Evolutionary conservation across 2,113 vertebrate genomes (phyloP).

Genomic region (Anser cygnoides): DNA sequence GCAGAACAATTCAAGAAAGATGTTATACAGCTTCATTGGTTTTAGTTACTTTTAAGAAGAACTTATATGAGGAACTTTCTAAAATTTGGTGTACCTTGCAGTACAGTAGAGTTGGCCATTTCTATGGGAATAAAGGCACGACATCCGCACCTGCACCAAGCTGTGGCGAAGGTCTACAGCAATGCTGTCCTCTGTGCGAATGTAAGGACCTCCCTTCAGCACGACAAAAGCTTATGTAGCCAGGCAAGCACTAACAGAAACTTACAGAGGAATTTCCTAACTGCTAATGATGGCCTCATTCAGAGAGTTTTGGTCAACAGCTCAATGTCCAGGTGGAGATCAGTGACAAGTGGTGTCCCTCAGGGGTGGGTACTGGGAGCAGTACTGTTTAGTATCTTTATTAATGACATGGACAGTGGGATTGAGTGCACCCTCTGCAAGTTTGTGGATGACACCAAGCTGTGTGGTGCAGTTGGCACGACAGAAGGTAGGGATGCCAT

Average conservation of each 20-base stretch:
- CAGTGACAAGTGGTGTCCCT: not conserved
- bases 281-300: not conserved
- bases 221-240: not conserved
- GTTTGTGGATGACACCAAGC: not conserved
- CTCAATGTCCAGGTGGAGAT: not conserved
- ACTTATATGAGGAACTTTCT: not conserved
- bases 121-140: not conserved
- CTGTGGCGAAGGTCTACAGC: not conserved
- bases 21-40: fast-evolving
- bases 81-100: not conserved
- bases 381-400: not conserved
- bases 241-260: not conserved
- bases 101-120: not conserved
- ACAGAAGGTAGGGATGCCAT: not conserved
- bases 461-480: not conserved
- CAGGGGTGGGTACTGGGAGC: not conserved
- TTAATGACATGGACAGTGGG: not conserved
- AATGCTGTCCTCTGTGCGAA: fast-evolving
- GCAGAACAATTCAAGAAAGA: not conserved
- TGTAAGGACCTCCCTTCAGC: not conserved
- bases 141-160: not conserved
- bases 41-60: not conserved
- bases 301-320: not conserved
- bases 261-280: not conserved
- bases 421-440: not conserved